phyloP scores from a whole-genome alignment of 2,113 vertebrate genomes.

The Pollimyrus isidori region DNA sequence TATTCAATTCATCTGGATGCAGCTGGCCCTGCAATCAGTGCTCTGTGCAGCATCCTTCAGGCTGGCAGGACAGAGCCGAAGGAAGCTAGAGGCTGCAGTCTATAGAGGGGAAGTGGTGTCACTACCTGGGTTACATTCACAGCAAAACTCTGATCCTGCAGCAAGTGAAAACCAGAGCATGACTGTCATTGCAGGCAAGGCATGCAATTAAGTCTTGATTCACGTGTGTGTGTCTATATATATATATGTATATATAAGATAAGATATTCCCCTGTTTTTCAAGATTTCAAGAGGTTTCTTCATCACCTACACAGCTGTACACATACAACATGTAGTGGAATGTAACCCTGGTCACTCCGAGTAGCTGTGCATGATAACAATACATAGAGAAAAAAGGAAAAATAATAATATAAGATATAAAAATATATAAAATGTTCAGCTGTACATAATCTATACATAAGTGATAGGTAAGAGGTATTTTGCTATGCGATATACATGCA shows the following conservation, averaged over 20 bases:
- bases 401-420: no score
- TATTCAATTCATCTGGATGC: neutral
- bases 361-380: no score
- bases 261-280: neutral
- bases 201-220: neutral
- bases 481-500: no score
- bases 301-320: no score
- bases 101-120: neutral
- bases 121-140: neutral
- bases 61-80: neutral
- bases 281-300: no score
- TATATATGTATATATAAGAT: neutral
- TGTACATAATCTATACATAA: no score
- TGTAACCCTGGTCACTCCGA: no score
- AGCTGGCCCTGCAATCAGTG: neutral
- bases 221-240: neutral
- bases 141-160: neutral
- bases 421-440: no score
- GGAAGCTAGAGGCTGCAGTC: neutral
- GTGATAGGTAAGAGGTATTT: no score
- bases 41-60: neutral
- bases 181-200: neutral
- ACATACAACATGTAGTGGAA: no score
- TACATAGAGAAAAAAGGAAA: no score
- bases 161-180: neutral